Evolutionary conservation across 2,797 vertebrate genomes (phyloP).

Genomic region (Tenualosa ilisha): DNA sequence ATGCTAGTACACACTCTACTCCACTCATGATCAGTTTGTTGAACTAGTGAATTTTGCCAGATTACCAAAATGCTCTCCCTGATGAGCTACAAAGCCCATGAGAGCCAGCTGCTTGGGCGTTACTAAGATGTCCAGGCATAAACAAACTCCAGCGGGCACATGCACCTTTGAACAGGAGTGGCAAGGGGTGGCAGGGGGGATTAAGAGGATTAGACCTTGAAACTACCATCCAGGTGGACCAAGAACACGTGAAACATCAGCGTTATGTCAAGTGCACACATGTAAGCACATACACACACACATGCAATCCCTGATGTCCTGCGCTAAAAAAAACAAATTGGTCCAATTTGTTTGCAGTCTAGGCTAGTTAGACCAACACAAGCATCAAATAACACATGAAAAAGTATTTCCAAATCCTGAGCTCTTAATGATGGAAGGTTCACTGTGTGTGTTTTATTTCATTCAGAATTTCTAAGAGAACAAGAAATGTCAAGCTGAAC

Average conservation of each 20-base stretch:
- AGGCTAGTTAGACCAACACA: neutral
- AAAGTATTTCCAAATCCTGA: neutral
- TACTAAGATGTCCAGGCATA: neutral
- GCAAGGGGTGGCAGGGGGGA: neutral
- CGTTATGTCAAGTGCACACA: neutral
- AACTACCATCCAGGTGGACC: neutral
- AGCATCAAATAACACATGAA: neutral
- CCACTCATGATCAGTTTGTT: neutral
- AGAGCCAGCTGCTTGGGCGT: neutral
- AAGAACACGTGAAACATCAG: neutral
- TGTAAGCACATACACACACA: neutral
- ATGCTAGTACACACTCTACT: neutral
- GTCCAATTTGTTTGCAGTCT: neutral
- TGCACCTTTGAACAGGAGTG: neutral
- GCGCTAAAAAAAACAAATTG: neutral
- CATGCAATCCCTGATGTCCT: neutral
- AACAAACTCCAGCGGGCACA: neutral
- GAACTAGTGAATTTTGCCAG: neutral
- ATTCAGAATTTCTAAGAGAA: no score
- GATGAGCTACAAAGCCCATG: conserved; percentile 3
- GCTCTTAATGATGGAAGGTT: neutral
- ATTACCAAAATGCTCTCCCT: conserved; percentile 6
- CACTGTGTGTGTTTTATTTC: no score
- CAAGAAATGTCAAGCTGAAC: no score
- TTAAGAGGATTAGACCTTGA: neutral